Evolutionary conservation across 2,888 invertebrate species (phyloP).

Genomic region (Pristionchus arcanus): DNA sequence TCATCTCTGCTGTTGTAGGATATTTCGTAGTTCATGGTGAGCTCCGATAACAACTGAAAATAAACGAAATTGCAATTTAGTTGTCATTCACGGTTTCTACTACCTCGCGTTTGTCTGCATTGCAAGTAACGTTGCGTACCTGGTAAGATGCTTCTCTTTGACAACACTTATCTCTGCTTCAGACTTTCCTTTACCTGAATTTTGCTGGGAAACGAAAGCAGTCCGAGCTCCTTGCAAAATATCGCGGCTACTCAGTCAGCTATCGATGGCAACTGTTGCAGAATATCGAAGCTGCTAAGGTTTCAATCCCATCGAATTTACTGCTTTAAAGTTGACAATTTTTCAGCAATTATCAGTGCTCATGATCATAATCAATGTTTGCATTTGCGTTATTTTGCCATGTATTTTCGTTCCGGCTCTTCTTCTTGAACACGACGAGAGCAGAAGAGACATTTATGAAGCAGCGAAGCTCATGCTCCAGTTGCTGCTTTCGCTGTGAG

Average conservation of each 20-base stretch:
- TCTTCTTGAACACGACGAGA: slow-evolving; percentile 1
- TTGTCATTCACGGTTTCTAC: not conserved
- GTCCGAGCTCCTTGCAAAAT: not conserved
- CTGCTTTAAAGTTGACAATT: not conserved
- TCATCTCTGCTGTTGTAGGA: not conserved
- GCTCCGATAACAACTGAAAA: not conserved
- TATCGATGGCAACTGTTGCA: slow-evolving; percentile 32
- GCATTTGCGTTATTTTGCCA: not conserved
- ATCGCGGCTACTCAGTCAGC: not conserved
- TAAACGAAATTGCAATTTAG: not conserved
- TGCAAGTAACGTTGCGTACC: slow-evolving; percentile 3
- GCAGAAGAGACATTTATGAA: slow-evolving; percentile 19
- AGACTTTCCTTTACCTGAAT: slow-evolving; percentile 24
- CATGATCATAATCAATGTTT: not conserved
- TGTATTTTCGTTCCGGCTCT: slow-evolving; percentile 36
- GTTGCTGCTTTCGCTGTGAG: not conserved
- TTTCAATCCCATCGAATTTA: not conserved
- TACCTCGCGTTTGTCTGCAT: not conserved
- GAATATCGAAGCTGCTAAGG: not conserved
- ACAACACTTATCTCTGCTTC: no score
- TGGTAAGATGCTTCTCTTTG: not conserved
- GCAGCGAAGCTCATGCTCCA: slow-evolving; percentile 11
- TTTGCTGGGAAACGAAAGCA: not conserved
- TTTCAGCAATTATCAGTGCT: slow-evolving; percentile 21
- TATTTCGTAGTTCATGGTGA: not conserved